Evolutionary conservation across 2,888 invertebrate genomes (phyloP), one percentile per base, ranked within the genome.

Genomic region (Papilio elwesi): DNA sequence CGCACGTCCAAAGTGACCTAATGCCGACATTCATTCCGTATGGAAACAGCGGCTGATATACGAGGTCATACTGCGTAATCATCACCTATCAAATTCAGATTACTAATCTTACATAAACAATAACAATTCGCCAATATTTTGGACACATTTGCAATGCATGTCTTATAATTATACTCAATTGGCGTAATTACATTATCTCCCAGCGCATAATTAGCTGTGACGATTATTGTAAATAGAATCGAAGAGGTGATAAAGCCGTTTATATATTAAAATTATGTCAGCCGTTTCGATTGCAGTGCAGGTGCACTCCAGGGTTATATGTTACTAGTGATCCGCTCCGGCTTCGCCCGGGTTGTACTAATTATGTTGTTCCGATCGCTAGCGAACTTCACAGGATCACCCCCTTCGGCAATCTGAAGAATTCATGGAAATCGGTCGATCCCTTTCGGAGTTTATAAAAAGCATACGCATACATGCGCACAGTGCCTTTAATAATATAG

Each of bases 11-110:
- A 26, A 64, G 57, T 63, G 71, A 68, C 48, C 67, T 43, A 72
- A 48, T 68, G 66, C 67, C 59, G 59, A 26, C 16, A 52, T 16
- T 12, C 15, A 63, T 73, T 73, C 72, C 72, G 72, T 68, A 73
- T 73, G 55, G 72, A 63, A 43, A 73, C 72, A 73, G 64, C 13
- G 53, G 8, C 6, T 43, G 53, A 2, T 52, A 47, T 47, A 15
- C 13, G 49, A 64, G 72, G 68, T 73, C 72, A 64, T 13, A 55
- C 53, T 47, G 15, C 68, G 11, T 38, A 55, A 72, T 62, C 47
- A 38, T 47, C 16, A 63, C 55, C 49, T 67, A 67, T 71, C 52
- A 51, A 67, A 62, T 48, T 26, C 38, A 47, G 62, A 71, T 71
- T 52, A 52, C 15, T 6, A 8, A 12, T 71, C 12, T 57, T 26